Conservation (phyloP, 2,888 invertebrate species). For the Scaptomyza parva region DNA sequence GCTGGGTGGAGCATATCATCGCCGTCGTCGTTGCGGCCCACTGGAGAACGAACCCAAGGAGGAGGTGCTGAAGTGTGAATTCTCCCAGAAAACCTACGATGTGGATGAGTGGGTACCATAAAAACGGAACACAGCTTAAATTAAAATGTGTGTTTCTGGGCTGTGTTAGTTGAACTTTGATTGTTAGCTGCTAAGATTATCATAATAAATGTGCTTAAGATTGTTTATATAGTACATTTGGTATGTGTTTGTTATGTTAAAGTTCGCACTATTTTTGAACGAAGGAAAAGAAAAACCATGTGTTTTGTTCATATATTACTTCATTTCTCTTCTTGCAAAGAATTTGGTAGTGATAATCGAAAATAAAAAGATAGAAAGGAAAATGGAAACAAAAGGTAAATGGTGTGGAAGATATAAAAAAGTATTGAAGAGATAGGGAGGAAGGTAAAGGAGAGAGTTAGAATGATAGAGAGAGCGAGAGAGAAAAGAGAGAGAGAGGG, state of each 20-base stretch:
- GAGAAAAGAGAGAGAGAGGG: neutral
- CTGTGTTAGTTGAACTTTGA: slow-evolving; percentile 63
- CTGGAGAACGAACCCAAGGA: slow-evolving; percentile 29
- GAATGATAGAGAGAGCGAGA: neutral
- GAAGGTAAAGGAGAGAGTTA: too few relatives aligned
- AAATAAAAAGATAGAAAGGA: neutral
- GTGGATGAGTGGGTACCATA: slow-evolving; percentile 71
- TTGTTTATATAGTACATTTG: slow-evolving; percentile 23
- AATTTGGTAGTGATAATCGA: neutral
- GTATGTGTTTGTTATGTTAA: neutral
- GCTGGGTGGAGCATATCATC: slow-evolving; percentile 28
- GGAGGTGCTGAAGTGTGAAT: slow-evolving; percentile 60
- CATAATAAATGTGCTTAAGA: slow-evolving; percentile 42
- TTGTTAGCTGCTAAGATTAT: slow-evolving; percentile 45
- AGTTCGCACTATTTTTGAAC: neutral
- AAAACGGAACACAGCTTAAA: slow-evolving; percentile 1
- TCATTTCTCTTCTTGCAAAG: neutral
- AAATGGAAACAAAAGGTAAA: neutral
- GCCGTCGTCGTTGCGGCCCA: slow-evolving; percentile 18
- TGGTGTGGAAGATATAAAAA: neutral
- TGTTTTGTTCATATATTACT: neutral
- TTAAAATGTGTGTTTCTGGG: slow-evolving; percentile 11
- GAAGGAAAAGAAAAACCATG: too few relatives aligned
- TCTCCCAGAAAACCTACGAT: slow-evolving; percentile 59
- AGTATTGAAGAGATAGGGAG: too few relatives aligned